Base-by-base conservation (phyloP, 2,797 vertebrate species). In the Rhinichthys osculus region DNA sequence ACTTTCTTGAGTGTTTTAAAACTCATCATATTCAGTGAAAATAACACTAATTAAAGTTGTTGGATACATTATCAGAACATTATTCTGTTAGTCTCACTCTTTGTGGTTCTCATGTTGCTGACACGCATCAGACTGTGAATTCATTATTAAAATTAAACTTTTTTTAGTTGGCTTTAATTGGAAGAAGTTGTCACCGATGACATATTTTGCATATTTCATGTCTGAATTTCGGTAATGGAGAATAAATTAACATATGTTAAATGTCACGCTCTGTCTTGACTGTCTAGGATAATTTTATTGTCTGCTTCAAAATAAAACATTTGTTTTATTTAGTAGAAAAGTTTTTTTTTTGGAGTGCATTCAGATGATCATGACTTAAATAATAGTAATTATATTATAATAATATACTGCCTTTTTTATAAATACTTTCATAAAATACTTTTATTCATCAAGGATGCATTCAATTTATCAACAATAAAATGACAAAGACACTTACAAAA, bases 91-190 rank as follows among this genome's bases (percentile, higher is more conserved):
- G 67, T 42, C 50, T 72, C 66, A 5, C 1, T 50, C 69, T 40
- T 50, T 79, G 52, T 80, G 10, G 38, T 44, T 73, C 57, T 83
- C 76, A 44, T 73, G 52, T 42, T 57, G n/a, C 76, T 66, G 69
- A 66, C 47, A 67, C 8, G 30, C 50, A 42, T 85, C 23, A 87
- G 78, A 52, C 82, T 81, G 27, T 84, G 42, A 78, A 44, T 66
- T 47, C 38, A 85, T 87, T 66, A 85, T 87, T 87, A 71, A 85
- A 87, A 78, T 87, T 5, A 85, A 85, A 82, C 54, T 54, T 82
- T 87, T 85, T 72, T 81, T 82, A 54, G 71, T 69, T 70, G 59
- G 16, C 42, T 77, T 87, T 81, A 77, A 85, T 85, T 57, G 64
- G 78, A 82, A 64, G 38, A 64, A 64, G 80, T 74, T 52, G 33